Evolutionary conservation across 2,797 vertebrate species (phyloP).

Genomic region (Delichon dasypus): DNA sequence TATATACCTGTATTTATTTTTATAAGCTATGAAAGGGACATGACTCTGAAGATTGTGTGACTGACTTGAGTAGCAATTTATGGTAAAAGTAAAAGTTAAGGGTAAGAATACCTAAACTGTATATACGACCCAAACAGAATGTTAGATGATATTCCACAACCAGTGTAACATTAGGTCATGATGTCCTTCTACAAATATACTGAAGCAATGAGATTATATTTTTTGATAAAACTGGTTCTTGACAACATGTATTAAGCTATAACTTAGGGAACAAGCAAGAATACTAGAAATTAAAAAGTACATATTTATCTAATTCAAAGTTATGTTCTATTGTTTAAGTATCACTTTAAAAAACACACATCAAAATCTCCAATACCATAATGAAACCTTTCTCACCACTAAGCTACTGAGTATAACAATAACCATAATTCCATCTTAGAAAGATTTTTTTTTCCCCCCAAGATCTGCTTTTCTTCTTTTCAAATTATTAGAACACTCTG

Average conservation of each 20-base stretch:
- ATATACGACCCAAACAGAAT: background rate
- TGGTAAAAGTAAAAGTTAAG: background rate
- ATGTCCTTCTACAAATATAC: background rate
- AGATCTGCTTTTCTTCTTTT: background rate
- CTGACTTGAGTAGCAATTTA: background rate
- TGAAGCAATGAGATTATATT: background rate
- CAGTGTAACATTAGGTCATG: background rate
- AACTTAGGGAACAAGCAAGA: background rate
- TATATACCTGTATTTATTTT: background rate
- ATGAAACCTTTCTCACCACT: background rate
- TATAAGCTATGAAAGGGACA: background rate
- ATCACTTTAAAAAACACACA: background rate
- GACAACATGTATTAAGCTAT: background rate
- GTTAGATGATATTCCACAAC: background rate
- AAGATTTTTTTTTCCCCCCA: fast-evolving
- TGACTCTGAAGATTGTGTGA: background rate
- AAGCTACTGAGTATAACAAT: background rate
- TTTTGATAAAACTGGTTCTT: background rate
- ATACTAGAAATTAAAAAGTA: background rate
- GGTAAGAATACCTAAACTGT: background rate
- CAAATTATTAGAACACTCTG: background rate
- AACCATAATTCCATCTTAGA: background rate
- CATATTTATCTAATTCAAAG: background rate
- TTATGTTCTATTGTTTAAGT: background rate
- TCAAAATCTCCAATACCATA: background rate